These are phyloP conservation scores for Gambusia affinis DNA, from an alignment of 2,113 vertebrate genomes.

Conservation along the genomic window DNA sequence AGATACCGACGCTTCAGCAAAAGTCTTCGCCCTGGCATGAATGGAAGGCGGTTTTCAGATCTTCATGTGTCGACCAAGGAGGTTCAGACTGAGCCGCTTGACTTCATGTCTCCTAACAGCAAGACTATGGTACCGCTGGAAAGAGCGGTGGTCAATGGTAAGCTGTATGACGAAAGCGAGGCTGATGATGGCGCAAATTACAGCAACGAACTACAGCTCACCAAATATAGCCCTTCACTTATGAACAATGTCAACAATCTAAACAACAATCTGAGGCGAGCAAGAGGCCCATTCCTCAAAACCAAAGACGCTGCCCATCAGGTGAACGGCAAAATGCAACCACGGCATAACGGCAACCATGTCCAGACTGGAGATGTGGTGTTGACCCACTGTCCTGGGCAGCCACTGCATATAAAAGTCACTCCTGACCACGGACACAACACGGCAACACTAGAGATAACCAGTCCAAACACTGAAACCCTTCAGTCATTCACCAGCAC, in stretches of 20 bases:
- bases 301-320: conserved; percentile 83
- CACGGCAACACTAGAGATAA: conserved; percentile 93
- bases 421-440: conserved; percentile 93
- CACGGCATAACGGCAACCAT: conserved; percentile 85
- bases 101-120: conserved; percentile 84
- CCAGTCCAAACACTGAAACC: conserved; percentile 88
- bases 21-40: conserved; percentile 87
- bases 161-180: conserved; percentile 85
- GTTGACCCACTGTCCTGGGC: conserved; percentile 91
- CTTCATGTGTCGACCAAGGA: conserved; percentile 91
- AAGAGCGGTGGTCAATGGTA: conserved; percentile 86
- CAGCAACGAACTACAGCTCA: conserved; percentile 82
- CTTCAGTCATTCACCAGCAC: conserved; percentile 92
- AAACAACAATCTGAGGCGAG: conserved; percentile 84
- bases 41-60: conserved; percentile 92
- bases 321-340: conserved; percentile 85
- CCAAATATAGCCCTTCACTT: conserved; percentile 81
- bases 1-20: conserved; percentile 92
- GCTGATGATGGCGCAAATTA: conserved; percentile 80
- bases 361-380: conserved; percentile 89
- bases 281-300: conserved; percentile 87
- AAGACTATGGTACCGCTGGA: conserved; percentile 86
- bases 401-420: conserved; percentile 95
- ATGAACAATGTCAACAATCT: conserved; percentile 85
- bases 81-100: conserved; percentile 90